These are phyloP conservation scores for Danaus melanippus DNA, from an alignment of 1,140 invertebrate species.

Conservation along the genomic window DNA sequence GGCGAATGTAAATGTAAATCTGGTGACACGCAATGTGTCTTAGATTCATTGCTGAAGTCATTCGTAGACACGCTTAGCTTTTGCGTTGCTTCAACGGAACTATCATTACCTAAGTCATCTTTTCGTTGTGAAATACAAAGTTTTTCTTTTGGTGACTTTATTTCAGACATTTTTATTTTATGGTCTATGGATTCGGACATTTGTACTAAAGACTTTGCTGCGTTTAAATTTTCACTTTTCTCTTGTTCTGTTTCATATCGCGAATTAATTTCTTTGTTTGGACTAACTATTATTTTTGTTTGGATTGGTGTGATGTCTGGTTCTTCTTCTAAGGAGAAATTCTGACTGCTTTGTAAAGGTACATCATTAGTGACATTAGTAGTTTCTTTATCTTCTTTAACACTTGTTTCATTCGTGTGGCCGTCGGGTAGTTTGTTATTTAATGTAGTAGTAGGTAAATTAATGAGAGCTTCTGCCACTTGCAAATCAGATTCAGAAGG, in stretches of 20 bases:
- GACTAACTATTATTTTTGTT: conserved; percentile 16
- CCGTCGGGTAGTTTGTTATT: conserved; percentile 33
- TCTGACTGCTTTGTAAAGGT: conserved; percentile 15
- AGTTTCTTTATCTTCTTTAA: conserved; percentile 24
- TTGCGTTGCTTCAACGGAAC: no score
- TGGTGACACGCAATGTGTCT: no score
- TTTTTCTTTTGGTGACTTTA: conserved; percentile 34
- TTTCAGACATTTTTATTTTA: conserved; percentile 49
- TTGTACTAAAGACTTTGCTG: conserved; percentile 63
- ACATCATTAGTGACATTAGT: conserved; percentile 8
- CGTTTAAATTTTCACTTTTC: conserved; percentile 65
- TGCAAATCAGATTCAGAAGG: conserved; percentile 64
- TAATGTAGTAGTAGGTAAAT: conserved; percentile 56
- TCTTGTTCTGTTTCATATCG: conserved; percentile 64
- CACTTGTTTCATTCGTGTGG: neutral
- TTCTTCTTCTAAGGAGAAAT: conserved; percentile 14
- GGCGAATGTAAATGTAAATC: no score
- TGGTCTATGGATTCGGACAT: conserved; percentile 66
- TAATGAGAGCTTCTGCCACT: conserved; percentile 64
- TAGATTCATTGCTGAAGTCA: no score
- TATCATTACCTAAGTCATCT: no score
- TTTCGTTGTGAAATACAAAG: no score
- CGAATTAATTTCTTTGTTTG: conserved; percentile 34
- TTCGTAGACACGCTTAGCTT: no score
- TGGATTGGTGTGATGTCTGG: conserved; percentile 16